Conservation (phyloP, 1,140 invertebrate genomes). For the honey bee (Apis mellifera) region DNA sequence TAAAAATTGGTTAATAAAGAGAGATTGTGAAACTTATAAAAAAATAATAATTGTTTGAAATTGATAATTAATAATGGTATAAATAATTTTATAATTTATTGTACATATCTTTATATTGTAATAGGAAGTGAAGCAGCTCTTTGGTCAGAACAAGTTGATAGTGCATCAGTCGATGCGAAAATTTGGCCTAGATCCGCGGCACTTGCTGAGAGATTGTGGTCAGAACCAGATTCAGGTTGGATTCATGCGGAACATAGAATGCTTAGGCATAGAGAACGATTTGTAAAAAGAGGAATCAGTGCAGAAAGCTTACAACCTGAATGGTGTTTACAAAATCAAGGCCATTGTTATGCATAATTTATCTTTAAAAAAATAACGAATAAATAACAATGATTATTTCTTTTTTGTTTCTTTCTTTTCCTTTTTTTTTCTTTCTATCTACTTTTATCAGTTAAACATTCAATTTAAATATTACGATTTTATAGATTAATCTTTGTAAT, state of each 20-base stretch:
- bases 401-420: neutral
- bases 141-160: slow-evolving; percentile 91
- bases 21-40: neutral
- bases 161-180: slow-evolving; percentile 84
- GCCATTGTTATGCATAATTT: slow-evolving; percentile 81
- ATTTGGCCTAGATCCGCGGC: slow-evolving; percentile 91
- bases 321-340: slow-evolving; percentile 91
- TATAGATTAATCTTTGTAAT: neutral
- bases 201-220: slow-evolving; percentile 90
- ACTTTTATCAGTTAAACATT: too few species aligned
- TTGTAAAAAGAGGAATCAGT: slow-evolving; percentile 85
- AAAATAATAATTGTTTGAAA: too few species aligned
- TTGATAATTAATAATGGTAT: too few species aligned
- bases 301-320: slow-evolving; percentile 89
- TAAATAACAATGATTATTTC: neutral
- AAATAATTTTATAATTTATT: too few species aligned
- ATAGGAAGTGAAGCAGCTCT: slow-evolving; percentile 88
- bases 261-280: slow-evolving; percentile 86
- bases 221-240: slow-evolving; percentile 85
- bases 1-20: neutral
- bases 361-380: neutral
- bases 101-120: slow-evolving; percentile 67
- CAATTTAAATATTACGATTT: too few species aligned
- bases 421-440: neutral
- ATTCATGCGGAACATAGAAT: slow-evolving; percentile 86